phyloP scores from a whole-genome alignment of 2,113 vertebrate genomes.

The Herpetotheres cachinnans region DNA sequence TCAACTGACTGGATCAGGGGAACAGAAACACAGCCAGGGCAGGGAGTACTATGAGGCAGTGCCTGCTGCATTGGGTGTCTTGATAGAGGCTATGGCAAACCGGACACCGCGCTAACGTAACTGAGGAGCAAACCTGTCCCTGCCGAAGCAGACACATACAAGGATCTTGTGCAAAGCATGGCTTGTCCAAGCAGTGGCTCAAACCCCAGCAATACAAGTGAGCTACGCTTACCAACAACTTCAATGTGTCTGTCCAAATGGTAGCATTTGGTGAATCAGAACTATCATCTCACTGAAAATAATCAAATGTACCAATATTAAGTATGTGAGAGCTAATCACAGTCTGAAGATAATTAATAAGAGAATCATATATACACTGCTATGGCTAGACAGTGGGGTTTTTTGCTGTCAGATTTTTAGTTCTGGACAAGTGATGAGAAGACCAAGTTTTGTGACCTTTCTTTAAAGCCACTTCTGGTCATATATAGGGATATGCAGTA shows the following conservation, averaged over 20 bases:
- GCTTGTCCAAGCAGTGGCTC: neutral
- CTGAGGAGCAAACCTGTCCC: neutral
- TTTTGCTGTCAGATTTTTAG: neutral
- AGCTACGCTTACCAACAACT: neutral
- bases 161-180: neutral
- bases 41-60: neutral
- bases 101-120: accelerated
- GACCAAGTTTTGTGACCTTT: neutral
- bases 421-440: neutral
- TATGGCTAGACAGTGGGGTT: neutral
- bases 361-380: neutral
- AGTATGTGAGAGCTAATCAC: neutral
- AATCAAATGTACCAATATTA: neutral
- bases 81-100: neutral
- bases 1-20: neutral
- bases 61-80: accelerated
- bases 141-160: neutral
- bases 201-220: neutral
- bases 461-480: neutral
- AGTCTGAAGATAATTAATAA: neutral
- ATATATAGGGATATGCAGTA: neutral
- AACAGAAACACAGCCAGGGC: neutral
- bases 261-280: neutral
- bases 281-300: neutral
- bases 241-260: neutral